Evolutionary conservation across 2,888 invertebrate genomes (phyloP).

Genomic region (Napeogenes inachia): DNA sequence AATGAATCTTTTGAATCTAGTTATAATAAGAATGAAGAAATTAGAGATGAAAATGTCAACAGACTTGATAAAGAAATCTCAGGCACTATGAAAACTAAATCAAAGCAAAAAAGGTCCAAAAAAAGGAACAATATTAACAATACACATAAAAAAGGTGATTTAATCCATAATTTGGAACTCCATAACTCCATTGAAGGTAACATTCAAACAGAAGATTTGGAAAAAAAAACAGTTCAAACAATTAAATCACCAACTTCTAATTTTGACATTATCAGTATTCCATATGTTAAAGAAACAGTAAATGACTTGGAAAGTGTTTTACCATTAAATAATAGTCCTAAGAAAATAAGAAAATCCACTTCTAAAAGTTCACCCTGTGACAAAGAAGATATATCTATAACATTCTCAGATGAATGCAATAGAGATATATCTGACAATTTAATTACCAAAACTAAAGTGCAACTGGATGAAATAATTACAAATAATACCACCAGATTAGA

Average conservation of each 20-base stretch:
- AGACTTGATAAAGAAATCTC: conserved; percentile 3
- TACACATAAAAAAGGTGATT: too few species aligned
- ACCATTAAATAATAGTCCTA: background rate
- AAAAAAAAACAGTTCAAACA: background rate
- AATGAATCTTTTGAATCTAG: background rate
- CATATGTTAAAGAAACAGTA: background rate
- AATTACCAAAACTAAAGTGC: background rate
- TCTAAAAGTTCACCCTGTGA: background rate
- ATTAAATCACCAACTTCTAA: too few species aligned
- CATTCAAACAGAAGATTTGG: background rate
- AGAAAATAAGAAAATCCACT: background rate
- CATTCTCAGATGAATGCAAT: background rate
- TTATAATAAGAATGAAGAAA: background rate
- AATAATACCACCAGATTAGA: background rate
- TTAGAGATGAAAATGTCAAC: background rate
- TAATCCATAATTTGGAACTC: too few species aligned
- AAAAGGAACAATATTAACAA: conserved; percentile 1
- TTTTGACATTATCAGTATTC: background rate
- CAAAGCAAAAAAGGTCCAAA: conserved; percentile 9
- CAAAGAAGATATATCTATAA: background rate
- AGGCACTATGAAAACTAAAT: background rate
- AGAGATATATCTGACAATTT: background rate
- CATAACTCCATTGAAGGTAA: background rate
- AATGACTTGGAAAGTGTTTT: background rate
- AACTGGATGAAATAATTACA: background rate